Conservation (phyloP, 2,888 invertebrate species). For the Belgica antarctica region DNA sequence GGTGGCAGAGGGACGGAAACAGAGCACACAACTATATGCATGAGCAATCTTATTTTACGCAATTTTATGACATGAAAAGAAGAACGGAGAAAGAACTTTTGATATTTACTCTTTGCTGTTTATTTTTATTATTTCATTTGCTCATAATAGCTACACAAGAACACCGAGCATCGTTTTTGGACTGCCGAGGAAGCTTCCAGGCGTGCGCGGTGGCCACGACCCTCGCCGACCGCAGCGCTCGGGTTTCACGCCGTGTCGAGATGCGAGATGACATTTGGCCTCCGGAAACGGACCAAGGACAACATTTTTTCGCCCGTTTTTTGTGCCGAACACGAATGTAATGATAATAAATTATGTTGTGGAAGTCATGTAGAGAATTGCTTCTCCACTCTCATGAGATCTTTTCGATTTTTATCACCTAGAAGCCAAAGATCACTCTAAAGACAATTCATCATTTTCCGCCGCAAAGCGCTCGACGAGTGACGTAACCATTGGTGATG, state of each 20-base stretch:
- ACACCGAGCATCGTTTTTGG: neutral
- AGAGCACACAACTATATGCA: constrained; percentile 18
- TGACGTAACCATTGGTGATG: neutral
- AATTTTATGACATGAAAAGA: constrained; percentile 38
- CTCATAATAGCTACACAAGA: constrained; percentile 28
- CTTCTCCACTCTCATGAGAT: constrained; percentile 29
- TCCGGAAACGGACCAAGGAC: neutral
- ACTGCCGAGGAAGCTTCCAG: neutral
- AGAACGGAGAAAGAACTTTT: constrained; percentile 29
- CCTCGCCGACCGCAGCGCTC: neutral
- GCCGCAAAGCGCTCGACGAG: too few relatives aligned
- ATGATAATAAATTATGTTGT: constrained; percentile 43
- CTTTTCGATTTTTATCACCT: constrained; percentile 42
- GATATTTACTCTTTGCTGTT: constrained; percentile 41
- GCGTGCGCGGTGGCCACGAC: constrained; percentile 19
- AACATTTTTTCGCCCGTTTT: neutral
- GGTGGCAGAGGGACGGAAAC: too few relatives aligned
- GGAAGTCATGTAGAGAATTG: constrained; percentile 31
- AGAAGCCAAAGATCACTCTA: constrained; percentile 34
- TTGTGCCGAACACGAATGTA: neutral
- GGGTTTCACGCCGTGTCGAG: neutral
- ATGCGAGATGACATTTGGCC: neutral
- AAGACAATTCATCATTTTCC: constrained; percentile 41
- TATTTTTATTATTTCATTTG: constrained; percentile 40
- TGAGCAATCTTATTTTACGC: constrained; percentile 40